A percentile compares a stretch with the other conserved stretches of the same genome.
Evolutionary conservation across 2,113 vertebrate genomes (phyloP).

Genomic region (Tricholaema leucomelas): DNA sequence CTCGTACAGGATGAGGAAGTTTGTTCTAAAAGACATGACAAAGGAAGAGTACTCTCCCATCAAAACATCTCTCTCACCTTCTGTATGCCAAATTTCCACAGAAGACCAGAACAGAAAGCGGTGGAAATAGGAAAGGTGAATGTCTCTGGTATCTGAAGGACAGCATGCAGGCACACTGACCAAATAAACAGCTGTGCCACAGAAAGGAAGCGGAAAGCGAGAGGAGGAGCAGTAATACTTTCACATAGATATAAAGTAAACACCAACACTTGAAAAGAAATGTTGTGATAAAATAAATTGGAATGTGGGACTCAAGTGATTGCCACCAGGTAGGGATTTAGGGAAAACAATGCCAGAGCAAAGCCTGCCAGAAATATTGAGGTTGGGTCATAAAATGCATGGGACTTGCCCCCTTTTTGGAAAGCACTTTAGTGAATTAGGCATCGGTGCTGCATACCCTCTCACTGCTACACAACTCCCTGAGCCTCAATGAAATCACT

Average conservation of each 20-base stretch:
- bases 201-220: background rate
- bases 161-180: background rate
- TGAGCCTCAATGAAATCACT: constrained; percentile 47
- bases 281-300: background rate
- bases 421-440: background rate
- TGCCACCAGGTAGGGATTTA: background rate
- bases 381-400: background rate
- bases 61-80: background rate
- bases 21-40: background rate
- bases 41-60: background rate
- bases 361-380: background rate
- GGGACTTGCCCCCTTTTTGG: background rate
- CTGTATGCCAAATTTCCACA: background rate
- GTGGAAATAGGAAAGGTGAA: background rate
- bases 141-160: background rate
- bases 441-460: background rate
- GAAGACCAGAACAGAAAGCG: background rate
- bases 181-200: background rate
- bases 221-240: background rate
- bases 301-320: background rate
- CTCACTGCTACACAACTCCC: background rate
- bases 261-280: background rate
- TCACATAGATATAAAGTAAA: background rate
- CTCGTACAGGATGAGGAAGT: background rate
- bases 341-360: background rate